A percentile compares a stretch with the other conserved stretches of the same genome.
phyloP scores from a whole-genome alignment of 2,113 vertebrate genomes.

The Zapus hudsonius region DNA sequence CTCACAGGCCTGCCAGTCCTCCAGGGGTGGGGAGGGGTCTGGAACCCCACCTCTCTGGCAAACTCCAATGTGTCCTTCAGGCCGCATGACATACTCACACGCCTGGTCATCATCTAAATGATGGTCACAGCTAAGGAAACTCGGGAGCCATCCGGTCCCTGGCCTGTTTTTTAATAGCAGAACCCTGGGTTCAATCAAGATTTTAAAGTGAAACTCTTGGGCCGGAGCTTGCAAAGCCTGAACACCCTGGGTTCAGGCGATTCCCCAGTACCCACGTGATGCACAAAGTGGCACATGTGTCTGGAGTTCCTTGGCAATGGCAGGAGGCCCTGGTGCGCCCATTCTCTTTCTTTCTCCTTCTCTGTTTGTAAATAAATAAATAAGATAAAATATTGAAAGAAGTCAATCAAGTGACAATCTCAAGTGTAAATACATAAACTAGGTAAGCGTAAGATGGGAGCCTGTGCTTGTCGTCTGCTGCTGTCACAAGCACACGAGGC shows the following conservation, averaged over 20 bases:
- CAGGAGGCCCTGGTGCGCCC: too few relatives aligned
- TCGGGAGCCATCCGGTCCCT: too few relatives aligned
- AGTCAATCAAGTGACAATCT: not conserved
- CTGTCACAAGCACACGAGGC: not conserved
- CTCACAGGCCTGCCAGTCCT: not conserved
- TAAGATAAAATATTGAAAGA: too few relatives aligned
- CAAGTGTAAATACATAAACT: not conserved
- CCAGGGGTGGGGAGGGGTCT: too few relatives aligned
- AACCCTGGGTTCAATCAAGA: not conserved
- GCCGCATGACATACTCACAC: not conserved
- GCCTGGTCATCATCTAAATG: not conserved
- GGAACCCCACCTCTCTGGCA: not conserved
- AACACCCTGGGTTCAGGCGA: too few relatives aligned
- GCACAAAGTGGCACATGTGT: too few relatives aligned
- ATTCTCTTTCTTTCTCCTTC: too few relatives aligned
- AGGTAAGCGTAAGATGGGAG: too few relatives aligned
- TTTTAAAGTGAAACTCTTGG: not conserved
- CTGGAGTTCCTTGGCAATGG: too few relatives aligned
- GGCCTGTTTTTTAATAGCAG: not conserved
- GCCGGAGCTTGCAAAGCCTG: too few relatives aligned
- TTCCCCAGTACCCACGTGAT: too few relatives aligned
- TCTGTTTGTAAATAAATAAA: too few relatives aligned
- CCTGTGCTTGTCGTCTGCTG: not conserved
- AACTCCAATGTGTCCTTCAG: not conserved
- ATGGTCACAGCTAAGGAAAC: not conserved